Evolutionary conservation across 2,888 invertebrate species (phyloP), one percentile per base, ranked within the genome.

Genomic region (Caenorhabditis zanzibari): DNA sequence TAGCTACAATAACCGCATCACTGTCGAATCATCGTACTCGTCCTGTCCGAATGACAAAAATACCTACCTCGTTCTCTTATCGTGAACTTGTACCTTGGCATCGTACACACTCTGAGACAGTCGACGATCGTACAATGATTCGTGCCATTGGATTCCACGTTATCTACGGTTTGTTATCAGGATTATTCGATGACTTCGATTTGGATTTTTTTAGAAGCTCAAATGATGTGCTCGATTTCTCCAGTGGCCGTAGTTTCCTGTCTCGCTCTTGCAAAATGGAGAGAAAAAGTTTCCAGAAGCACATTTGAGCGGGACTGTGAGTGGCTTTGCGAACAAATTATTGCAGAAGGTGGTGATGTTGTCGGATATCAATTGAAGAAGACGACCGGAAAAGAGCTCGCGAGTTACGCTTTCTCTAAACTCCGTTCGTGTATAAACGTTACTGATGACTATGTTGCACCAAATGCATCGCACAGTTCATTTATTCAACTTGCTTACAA

Each of bases 21-120:
- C 44, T 82, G 10, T 52, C 38, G 1, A 58, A 47, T 58, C 47
- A 77, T 49, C 44, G 54, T 16, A 35, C 52, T n/a, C 72, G 72
- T n/a, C 79, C 79, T 22, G 44, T 71, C 19, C 41, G 73, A 26
- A 71, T 88, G 47, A 82, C 85, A 10, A 71, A 86, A 41, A 19
- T 86, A 6, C 81, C 85, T 1, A 77, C 85, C 32, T 84, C 85
- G 10, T 86, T 76, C 64, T 88, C 88, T 9, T 88, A 88, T 64
- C 83, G 91, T 4, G 91, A 91, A 73, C 85, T 91, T 14, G 82
- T 91, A 4, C 91, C 91, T 3, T 91, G 91, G 91, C 87, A 88
- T 64, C 75, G 88, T n/a, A 83, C 63, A 28, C 85, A 87, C 41
- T 81, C 77, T 7, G 71, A 81, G n/a, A 77, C 80, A 0, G 71